phyloP scores from a whole-genome alignment of 2,797 vertebrate genomes.

The Poecilia picta region DNA sequence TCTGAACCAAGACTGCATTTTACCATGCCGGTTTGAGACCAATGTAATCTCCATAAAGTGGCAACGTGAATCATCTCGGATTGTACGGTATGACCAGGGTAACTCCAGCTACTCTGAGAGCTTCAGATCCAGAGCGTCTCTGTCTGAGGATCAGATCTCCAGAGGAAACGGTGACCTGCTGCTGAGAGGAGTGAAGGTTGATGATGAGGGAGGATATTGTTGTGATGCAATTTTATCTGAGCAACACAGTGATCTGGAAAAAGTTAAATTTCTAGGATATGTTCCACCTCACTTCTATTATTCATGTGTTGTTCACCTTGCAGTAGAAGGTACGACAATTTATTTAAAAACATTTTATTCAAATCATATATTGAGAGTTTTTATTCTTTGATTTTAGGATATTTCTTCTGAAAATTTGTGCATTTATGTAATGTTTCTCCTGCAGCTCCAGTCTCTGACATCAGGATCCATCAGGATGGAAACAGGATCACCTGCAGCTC shows the following conservation, averaged over 20 bases:
- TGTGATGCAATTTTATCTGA: constrained; percentile 70
- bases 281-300: no score
- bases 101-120: no score
- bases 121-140: no score
- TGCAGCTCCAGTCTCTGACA: neutral
- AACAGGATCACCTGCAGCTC: constrained; percentile 12
- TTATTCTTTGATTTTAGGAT: no score
- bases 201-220: constrained; percentile 65
- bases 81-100: no score
- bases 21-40: neutral
- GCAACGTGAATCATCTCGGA: rapidly evolving
- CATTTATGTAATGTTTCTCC: no score
- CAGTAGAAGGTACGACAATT: constrained; percentile 59
- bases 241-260: no score
- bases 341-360: neutral
- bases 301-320: constrained; percentile 19
- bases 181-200: constrained; percentile 55
- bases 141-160: no score
- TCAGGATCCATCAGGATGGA: constrained; percentile 32
- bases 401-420: neutral
- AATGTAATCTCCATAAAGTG: neutral
- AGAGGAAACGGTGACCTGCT: constrained; percentile 75
- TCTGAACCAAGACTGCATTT: neutral
- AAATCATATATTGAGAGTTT: no score
- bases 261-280: no score